Evolutionary conservation across 2,888 invertebrate genomes (phyloP), one percentile per base, ranked within the genome.

Genomic region (Mythimna impura): DNA sequence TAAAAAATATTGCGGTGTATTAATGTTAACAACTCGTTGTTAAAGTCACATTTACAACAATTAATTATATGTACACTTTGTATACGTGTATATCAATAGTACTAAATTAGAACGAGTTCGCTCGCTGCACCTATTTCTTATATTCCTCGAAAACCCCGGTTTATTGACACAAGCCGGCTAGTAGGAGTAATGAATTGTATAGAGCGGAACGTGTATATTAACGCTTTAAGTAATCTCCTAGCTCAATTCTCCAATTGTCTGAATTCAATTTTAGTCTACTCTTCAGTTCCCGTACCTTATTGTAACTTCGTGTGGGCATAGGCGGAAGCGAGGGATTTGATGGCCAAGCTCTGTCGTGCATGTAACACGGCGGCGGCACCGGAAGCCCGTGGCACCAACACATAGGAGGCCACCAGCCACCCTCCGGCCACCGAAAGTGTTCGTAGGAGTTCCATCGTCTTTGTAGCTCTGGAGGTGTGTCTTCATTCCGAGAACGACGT

Each of bases 381-480:
- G 94, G 94, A 55, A 95, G 94, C 2, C 94, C 95, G 82, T 95
- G 96, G 81, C 96, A 96, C 95, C 95, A 95, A 87, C 94, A 95
- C 94, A 93, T 92, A 36, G 95, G 95, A 40, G 94, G 94, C 95
- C 94, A 95, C 95, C 95, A 95, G 1, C 94, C 94, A 25, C 94
- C 93, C 80, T 97, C 97, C 70, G 97, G 97, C 88, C 96, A 95
- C 67, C 97, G 97, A 88, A 97, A 97, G 81, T 97, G 97, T 85
- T 97, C 97, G 85, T 96, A 97, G 50, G 96, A 97, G 78, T 96
- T 95, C 95, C 96, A 96, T 73, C 96, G 93, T 69, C 96, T 91
- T 80, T 96, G 95, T 73, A 95, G 82, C 25, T 96, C 96, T 9
- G 94, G 93, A 20, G 94, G 93, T n/a, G 93, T 92, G 50, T 94